Percentiles rank a stretch among this genome's conserved stretches.
Conservation (phyloP, 2,888 invertebrate species). For the Junonia oenone region DNA sequence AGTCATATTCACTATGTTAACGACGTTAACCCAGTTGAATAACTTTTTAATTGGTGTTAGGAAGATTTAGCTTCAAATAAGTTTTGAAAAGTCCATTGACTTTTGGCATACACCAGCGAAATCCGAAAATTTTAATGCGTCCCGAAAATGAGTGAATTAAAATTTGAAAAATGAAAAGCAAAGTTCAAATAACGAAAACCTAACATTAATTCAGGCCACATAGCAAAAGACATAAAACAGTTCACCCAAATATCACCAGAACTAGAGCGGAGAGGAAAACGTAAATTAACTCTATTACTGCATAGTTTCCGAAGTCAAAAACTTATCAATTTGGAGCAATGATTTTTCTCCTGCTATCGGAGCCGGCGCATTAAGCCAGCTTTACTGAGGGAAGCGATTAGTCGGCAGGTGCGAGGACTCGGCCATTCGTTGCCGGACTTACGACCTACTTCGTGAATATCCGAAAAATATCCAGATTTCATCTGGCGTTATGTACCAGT, state of each 20-base stretch:
- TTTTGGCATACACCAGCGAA: no score
- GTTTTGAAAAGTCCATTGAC: no score
- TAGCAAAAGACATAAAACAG: no score
- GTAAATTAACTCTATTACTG: background rate
- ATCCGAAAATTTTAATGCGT: no score
- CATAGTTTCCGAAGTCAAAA: background rate
- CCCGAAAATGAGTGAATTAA: no score
- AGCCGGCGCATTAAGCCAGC: slow-evolving; percentile 13
- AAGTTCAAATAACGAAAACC: no score
- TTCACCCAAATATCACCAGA: background rate
- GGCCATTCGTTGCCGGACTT: background rate
- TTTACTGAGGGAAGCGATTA: slow-evolving; percentile 22
- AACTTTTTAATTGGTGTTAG: no score
- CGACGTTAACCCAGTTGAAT: no score
- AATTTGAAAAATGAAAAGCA: no score
- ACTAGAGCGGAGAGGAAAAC: background rate
- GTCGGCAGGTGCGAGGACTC: slow-evolving; percentile 17
- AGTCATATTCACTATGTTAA: no score
- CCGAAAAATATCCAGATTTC: background rate
- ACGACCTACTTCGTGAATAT: background rate
- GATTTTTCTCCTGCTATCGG: slow-evolving; percentile 21
- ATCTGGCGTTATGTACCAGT: background rate
- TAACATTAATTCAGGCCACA: no score
- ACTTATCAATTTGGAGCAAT: slow-evolving; percentile 1
- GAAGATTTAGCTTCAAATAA: no score